Conservation (phyloP, 2,888 invertebrate species). For the Clivina fossor region DNA sequence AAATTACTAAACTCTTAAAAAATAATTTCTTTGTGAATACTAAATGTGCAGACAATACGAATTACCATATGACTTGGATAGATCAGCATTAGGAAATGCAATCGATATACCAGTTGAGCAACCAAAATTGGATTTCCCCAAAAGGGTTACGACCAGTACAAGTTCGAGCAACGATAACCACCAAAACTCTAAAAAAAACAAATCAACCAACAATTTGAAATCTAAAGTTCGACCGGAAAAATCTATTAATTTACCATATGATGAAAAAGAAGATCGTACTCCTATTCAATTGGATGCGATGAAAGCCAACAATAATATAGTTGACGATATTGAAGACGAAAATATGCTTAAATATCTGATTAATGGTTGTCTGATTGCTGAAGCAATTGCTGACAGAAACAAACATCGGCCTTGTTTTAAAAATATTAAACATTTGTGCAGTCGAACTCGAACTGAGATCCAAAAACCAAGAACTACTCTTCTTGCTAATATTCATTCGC, state of each 20-base stretch:
- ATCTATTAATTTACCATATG: constrained; percentile 9
- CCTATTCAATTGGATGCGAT: too few species aligned
- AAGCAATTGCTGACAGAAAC: constrained; percentile 68
- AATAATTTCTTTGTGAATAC: too few species aligned
- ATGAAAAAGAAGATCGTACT: constrained; percentile 18
- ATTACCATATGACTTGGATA: constrained; percentile 1
- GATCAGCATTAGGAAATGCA: constrained; percentile 1
- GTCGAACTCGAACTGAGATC: constrained; percentile 70
- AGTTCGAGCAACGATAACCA: background rate
- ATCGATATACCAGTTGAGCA: constrained; percentile 5
- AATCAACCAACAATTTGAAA: constrained; percentile 15
- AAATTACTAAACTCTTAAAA: too few species aligned
- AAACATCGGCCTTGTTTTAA: constrained; percentile 73
- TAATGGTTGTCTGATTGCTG: constrained; percentile 68
- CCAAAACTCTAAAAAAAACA: constrained; percentile 13
- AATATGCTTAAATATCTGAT: constrained; percentile 63
- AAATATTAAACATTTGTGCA: constrained; percentile 72
- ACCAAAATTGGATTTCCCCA: constrained; percentile 8
- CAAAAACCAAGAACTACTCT: constrained; percentile 71
- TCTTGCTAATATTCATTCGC: constrained; percentile 72
- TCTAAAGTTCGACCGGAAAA: constrained; percentile 25
- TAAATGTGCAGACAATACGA: too few species aligned
- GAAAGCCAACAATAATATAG: background rate
- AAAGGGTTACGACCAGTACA: background rate
- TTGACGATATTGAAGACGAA: constrained; percentile 41